Base-by-base conservation (phyloP, 2,797 vertebrate genomes). In the Gymnopithys bicolor region DNA sequence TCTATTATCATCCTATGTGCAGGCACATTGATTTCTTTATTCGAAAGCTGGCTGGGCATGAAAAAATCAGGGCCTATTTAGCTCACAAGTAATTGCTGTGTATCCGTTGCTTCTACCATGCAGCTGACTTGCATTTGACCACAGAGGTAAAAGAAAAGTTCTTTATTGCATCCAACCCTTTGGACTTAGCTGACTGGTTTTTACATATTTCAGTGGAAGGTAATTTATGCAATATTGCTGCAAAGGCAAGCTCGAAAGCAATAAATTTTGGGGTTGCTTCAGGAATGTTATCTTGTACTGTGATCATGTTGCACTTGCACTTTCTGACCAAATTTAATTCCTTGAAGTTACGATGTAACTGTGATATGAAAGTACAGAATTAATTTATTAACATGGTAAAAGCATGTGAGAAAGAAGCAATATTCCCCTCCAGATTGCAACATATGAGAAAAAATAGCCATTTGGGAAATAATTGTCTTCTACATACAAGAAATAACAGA, bases 391-490 rank as follows among this genome's bases (percentile, higher is more conserved):
- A 51, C 1, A 48, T 79, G 68, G 25, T 78, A 93, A 89, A 91
- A 90, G 13, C 70, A 68, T 58, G 21, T 55, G 70, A 87, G 39
- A 87, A 75, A 87, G 56, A 91, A 32, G 45, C 11, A 68, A 37
- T 74, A 82, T 77, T 93, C 49, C 43, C 68, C 46, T 88, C 18
- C 48, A 74, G 32, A 81, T 48, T 92, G 51, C 52, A 64, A 67
- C 33, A 83, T 69, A 39, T n/a, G 52, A 95, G 64, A 90, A 84
- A 91, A 88, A 90, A 59, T 41, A 86, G 11, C n/a, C n/a, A 30
- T 74, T 82, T 83, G 71, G 75, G 81, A 88, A 94, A 81, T 78
- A 79, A 22, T 19, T 69, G 21, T 88, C 74, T 89, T 53, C 41
- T 70, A 53, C 70, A 77, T 33, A n/a, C 10, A 68, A 91, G 73